phyloP scores from a whole-genome alignment of 1,140 invertebrate species.

The Meteorus sp. region DNA sequence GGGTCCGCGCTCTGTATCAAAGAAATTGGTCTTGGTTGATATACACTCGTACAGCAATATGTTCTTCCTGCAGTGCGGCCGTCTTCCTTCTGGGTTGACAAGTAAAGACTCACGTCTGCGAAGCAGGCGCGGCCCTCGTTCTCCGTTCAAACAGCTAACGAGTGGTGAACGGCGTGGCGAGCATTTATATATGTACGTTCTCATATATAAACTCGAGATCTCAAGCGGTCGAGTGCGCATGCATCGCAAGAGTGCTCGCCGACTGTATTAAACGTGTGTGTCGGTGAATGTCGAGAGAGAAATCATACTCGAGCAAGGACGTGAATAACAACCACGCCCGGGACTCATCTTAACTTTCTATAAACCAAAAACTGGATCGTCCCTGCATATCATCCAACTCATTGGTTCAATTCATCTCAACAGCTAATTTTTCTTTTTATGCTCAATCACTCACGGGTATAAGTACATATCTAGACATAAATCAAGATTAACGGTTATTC shows the following conservation, averaged over 20 bases:
- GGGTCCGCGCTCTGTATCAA: not conserved
- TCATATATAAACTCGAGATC: not conserved
- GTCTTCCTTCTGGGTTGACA: conserved; percentile 13
- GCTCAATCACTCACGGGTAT: too few species aligned
- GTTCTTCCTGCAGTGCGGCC: not conserved
- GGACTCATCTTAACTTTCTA: conserved; percentile 50
- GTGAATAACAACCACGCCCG: conserved; percentile 44
- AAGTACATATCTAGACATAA: too few species aligned
- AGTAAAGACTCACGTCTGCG: not conserved
- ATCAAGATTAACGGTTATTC: too few species aligned
- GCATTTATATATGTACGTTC: too few species aligned
- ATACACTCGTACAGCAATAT: too few species aligned
- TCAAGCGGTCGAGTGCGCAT: not conserved
- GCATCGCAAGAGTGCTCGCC: not conserved
- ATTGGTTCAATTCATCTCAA: not conserved
- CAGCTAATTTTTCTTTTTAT: not conserved
- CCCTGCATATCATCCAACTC: not conserved
- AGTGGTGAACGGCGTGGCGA: conserved; percentile 25
- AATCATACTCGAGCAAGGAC: conserved; percentile 51
- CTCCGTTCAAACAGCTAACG: conserved; percentile 7
- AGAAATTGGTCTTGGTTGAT: conserved; percentile 14
- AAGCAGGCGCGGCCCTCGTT: not conserved
- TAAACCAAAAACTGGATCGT: conserved; percentile 53
- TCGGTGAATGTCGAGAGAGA: conserved; percentile 48
- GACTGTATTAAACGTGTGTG: conserved; percentile 12